Evolutionary conservation across 2,113 vertebrate species (phyloP).

Genomic region (Ailuropoda melanoleuca): DNA sequence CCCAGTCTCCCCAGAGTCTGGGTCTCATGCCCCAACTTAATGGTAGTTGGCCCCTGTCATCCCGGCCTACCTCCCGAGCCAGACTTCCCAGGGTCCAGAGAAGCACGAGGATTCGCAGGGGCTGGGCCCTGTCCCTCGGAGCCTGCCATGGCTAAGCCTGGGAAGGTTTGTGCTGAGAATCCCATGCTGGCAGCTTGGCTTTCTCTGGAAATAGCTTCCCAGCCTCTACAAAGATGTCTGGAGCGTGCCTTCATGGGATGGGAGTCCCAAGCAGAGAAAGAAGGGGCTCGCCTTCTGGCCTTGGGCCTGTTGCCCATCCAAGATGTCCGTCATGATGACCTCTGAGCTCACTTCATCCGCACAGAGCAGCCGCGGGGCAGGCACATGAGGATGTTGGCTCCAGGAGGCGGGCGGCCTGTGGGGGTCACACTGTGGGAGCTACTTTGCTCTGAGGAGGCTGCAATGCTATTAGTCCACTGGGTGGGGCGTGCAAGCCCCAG

Average conservation of each 20-base stretch:
- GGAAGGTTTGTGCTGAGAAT: background rate
- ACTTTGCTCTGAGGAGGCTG: background rate
- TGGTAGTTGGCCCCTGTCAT: no score
- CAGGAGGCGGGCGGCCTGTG: rapidly evolving
- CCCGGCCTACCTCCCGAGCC: background rate
- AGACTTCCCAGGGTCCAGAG: background rate
- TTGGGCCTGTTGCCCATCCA: rapidly evolving
- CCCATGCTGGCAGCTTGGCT: background rate
- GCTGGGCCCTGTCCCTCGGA: background rate
- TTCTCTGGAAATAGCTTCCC: background rate
- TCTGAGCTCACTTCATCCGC: background rate
- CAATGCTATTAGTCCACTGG: rapidly evolving
- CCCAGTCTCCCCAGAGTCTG: background rate
- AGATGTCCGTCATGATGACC: background rate
- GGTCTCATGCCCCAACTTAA: background rate
- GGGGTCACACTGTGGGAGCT: background rate
- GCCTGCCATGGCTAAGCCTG: background rate
- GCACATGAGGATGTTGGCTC: background rate
- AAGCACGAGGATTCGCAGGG: background rate
- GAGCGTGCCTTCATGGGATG: background rate
- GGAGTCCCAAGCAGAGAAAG: background rate
- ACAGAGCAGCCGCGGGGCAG: background rate
- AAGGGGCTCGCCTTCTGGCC: rapidly evolving
- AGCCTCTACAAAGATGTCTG: background rate
- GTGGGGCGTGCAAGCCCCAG: background rate